A percentile compares a stretch with the other conserved stretches of the same genome.
Evolutionary conservation across 1,140 invertebrate species (phyloP).

Genomic region (Drosophila virilis): DNA sequence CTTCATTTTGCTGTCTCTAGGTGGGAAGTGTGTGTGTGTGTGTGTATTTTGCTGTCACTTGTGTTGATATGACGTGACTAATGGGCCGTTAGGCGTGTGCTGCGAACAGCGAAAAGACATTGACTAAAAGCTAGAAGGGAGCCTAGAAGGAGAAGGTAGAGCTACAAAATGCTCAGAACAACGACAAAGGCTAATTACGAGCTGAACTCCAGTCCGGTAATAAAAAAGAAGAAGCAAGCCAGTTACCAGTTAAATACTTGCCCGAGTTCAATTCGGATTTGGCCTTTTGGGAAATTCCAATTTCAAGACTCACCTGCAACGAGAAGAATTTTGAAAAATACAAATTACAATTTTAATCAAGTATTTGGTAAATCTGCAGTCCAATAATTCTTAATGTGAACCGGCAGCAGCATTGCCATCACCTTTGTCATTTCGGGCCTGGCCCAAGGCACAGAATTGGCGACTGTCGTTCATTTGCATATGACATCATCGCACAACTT

Average conservation of each 20-base stretch:
- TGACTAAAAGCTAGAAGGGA: constrained; percentile 11
- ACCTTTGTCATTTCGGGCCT: constrained; percentile 46
- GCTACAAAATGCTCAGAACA: background rate
- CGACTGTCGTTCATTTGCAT: constrained; percentile 57
- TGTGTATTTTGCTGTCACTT: constrained; percentile 34
- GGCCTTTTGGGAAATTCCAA: background rate
- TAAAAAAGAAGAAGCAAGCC: too few species aligned
- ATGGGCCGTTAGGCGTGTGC: constrained; percentile 71
- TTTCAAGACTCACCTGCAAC: constrained; percentile 40
- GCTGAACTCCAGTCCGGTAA: background rate
- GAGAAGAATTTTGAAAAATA: constrained; percentile 14
- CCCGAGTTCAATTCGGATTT: background rate
- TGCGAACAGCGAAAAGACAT: constrained; percentile 18
- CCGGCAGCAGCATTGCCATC: constrained; percentile 12
- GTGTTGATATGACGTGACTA: constrained; percentile 81
- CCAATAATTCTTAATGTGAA: constrained; percentile 20
- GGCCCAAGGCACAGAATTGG: constrained; percentile 32
- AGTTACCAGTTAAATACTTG: background rate
- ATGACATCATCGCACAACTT: constrained; percentile 71
- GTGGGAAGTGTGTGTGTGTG: constrained; percentile 3
- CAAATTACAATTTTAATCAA: constrained; percentile 25
- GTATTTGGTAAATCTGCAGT: constrained; percentile 8
- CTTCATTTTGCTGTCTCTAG: constrained; percentile 43
- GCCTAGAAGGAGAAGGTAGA: background rate
- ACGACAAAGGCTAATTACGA: background rate